Base-by-base conservation (phyloP, 2,797 vertebrate species). In the Bufotes viridis region DNA sequence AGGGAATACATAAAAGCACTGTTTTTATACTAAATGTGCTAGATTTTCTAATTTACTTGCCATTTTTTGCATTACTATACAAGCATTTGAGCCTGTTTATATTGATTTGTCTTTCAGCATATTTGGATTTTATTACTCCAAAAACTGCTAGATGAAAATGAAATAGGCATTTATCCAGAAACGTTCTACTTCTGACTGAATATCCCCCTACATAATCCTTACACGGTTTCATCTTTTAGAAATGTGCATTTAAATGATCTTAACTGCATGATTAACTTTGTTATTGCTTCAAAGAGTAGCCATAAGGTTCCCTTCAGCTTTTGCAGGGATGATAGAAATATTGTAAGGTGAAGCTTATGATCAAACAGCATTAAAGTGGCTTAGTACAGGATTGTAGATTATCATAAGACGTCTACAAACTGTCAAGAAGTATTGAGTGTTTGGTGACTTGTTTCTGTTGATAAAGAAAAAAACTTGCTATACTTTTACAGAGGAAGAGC, bases 241-340 rank as follows among this genome's bases (percentile, higher is more conserved):
- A 84, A 84, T 75, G 69, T 85, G 72, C 83, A 85, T 85, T 78
- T 85, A 85, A 85, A 85, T 76, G 20, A 76, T 76, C 72, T 49
- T 76, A 58, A 75, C 83, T 85, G 72, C 58, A 63, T 85, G 83
- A 85, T 85, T 85, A 85, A 85, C 83, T 72, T 85, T 76, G 70
- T 85, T 76, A 85, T 85, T 85, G 72, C 83, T 85, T 85, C 72
- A 85, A 85, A 85, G 83, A 63, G 70, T 85, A 85, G 83, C 83
- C 83, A 85, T 76, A 85, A 85, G 83, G 83, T 85, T 76, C 72
- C 83, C 72, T 24, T 58, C 24, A 63, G 72, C 83, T 60, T 63
- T 65, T 65, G 57, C 83, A 76, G 72, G 78, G 70, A 85, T 85
- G 72, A 85, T 76, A 85, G 70, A 74, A 74, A 85, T 61, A 34